phyloP scores from a whole-genome alignment of 2,888 invertebrate genomes.

The Apocheima hispidaria region DNA sequence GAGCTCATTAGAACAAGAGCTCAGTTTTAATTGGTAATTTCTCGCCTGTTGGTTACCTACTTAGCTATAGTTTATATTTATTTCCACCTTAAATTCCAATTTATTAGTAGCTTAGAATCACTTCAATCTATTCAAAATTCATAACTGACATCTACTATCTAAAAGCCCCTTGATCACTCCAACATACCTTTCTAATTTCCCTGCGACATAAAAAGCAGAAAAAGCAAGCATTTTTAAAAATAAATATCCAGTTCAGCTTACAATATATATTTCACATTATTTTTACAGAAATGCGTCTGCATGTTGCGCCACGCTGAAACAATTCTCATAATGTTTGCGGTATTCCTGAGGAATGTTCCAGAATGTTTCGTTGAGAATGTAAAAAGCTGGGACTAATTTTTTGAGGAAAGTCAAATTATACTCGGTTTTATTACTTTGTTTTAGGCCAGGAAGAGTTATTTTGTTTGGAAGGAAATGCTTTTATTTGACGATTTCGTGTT shows the following conservation, averaged over 20 bases:
- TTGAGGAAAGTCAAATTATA: constrained; percentile 23
- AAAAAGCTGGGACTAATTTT: constrained; percentile 35
- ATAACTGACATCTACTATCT: not conserved
- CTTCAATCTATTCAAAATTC: not conserved
- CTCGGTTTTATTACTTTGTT: constrained; percentile 14
- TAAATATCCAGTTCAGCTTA: constrained; percentile 48
- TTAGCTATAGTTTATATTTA: too few species aligned
- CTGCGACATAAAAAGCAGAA: constrained; percentile 13
- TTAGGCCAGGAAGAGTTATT: constrained; percentile 29
- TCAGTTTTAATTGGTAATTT: too few species aligned
- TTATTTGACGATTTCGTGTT: constrained; percentile 12
- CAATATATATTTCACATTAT: constrained; percentile 53
- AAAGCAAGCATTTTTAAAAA: constrained; percentile 44
- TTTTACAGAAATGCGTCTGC: constrained; percentile 46
- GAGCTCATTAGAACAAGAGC: too few species aligned
- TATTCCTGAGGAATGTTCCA: constrained; percentile 47
- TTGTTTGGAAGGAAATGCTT: constrained; percentile 20
- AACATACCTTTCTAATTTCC: constrained; percentile 3
- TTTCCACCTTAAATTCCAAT: not conserved
- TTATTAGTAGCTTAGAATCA: not conserved
- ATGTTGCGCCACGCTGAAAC: constrained; percentile 50
- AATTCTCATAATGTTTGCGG: constrained; percentile 50
- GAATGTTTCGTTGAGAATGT: constrained; percentile 42
- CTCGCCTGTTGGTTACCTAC: too few species aligned
- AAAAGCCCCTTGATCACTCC: constrained; percentile 4